phyloP scores from a whole-genome alignment of 2,797 vertebrate species.

The Anabacerthia variegaticeps region DNA sequence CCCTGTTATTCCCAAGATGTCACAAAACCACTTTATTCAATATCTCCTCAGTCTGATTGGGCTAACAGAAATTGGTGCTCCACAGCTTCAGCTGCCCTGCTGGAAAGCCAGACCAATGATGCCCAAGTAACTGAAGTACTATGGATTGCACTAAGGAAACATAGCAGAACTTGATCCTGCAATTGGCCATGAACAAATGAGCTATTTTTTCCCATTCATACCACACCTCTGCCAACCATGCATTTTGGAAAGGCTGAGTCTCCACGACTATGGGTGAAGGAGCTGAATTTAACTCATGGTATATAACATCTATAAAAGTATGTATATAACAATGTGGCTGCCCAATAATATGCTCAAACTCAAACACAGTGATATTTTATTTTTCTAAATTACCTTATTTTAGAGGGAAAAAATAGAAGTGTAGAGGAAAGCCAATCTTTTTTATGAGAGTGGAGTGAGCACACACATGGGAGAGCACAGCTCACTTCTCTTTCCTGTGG shows the following conservation, averaged over 20 bases:
- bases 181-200: background rate
- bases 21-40: background rate
- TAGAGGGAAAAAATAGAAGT: fast-evolving
- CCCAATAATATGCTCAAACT: background rate
- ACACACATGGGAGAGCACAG: background rate
- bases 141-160: background rate
- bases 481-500: background rate
- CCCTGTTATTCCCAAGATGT: background rate
- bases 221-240: background rate
- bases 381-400: background rate
- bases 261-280: background rate
- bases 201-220: background rate
- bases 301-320: background rate
- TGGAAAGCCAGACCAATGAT: background rate
- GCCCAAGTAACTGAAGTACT: background rate
- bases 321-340: background rate
- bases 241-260: background rate
- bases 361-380: background rate
- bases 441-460: background rate
- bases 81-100: background rate
- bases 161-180: background rate
- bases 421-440: background rate
- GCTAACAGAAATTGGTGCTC: background rate
- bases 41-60: background rate
- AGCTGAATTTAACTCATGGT: background rate